Conservation (phyloP, 2,113 vertebrate species). For the Colistium nudipinnis region DNA sequence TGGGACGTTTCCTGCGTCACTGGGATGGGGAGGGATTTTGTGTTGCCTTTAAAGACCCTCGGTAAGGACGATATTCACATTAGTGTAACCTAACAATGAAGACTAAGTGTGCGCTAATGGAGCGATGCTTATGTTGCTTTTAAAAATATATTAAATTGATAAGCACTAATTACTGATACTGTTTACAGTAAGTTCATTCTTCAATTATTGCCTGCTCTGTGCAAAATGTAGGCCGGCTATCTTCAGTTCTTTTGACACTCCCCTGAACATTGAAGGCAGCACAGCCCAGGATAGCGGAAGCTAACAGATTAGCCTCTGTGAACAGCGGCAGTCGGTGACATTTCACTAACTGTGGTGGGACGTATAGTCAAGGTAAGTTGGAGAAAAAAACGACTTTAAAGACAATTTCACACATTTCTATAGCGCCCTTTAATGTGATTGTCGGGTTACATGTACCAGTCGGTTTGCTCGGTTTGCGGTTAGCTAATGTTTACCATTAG, state of each 20-base stretch:
- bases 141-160: not conserved
- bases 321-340: not conserved
- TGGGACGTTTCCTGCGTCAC: not conserved
- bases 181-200: accelerated
- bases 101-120: not conserved
- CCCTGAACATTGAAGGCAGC: constrained; percentile 3
- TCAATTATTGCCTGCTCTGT: no score
- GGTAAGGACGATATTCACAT: not conserved
- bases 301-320: constrained; percentile 24
- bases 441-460: not conserved
- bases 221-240: not conserved
- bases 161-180: accelerated
- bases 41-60: constrained; percentile 20
- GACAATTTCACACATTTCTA: accelerated
- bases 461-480: not conserved
- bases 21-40: not conserved
- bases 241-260: accelerated
- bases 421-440: accelerated
- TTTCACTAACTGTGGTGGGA: not conserved
- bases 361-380: constrained; percentile 30
- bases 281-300: not conserved
- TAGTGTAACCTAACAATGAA: not conserved
- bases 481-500: not conserved
- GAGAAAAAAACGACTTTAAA: no score
- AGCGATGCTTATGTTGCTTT: not conserved